Conservation (phyloP, 2,888 invertebrate genomes). For the Blera fallax region DNA sequence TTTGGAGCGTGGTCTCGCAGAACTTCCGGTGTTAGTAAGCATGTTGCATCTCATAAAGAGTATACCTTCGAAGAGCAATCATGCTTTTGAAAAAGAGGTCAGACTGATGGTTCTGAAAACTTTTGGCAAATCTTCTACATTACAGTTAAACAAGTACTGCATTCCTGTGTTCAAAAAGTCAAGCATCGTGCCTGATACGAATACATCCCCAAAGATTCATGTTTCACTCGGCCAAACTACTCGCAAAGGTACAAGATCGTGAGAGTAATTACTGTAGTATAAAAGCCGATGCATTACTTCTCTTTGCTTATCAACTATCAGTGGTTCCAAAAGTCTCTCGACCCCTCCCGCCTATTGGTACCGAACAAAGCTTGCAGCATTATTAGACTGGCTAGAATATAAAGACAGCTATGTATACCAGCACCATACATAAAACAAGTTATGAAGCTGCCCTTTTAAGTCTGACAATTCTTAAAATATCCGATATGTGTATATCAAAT, state of each 20-base stretch:
- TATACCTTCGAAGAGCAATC: too few species aligned
- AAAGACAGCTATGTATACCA: not conserved
- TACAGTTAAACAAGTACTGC: too few species aligned
- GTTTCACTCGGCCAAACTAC: too few species aligned
- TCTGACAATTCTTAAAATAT: conserved; percentile 52
- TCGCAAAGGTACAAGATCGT: not conserved
- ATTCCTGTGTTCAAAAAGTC: too few species aligned
- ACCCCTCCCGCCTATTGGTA: not conserved
- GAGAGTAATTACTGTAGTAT: not conserved
- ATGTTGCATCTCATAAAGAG: too few species aligned
- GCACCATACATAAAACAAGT: conserved; percentile 5
- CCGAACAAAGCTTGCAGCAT: not conserved
- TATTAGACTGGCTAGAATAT: conserved; percentile 16
- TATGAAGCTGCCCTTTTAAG: conserved; percentile 48
- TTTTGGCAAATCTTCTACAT: too few species aligned
- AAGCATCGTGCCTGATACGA: not conserved
- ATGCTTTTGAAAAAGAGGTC: too few species aligned
- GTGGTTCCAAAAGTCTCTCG: not conserved
- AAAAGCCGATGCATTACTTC: not conserved
- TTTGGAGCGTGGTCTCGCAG: too few species aligned
- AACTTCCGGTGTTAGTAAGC: too few species aligned
- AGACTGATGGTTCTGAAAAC: too few species aligned
- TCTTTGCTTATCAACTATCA: conserved; percentile 29
- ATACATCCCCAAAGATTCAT: not conserved
- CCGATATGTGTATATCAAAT: conserved; percentile 40